Conservation (phyloP, 2,888 invertebrate genomes). For the Piscicola geometra region DNA sequence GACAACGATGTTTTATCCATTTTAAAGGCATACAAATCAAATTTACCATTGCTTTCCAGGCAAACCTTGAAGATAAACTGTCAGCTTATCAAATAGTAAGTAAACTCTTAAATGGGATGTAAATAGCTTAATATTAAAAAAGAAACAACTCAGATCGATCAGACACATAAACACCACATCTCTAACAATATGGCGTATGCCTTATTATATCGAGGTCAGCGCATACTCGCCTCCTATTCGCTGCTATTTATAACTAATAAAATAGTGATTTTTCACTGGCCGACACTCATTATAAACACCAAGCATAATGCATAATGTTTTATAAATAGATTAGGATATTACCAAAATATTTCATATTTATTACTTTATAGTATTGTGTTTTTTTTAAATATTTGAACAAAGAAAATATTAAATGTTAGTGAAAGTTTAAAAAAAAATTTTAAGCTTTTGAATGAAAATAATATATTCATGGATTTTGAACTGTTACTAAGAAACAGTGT, state of each 20-base stretch:
- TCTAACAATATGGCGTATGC: conserved; percentile 14
- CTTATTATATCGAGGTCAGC: conserved; percentile 15
- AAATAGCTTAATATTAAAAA: background rate
- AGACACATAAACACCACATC: conserved; percentile 16
- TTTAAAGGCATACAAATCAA: conserved; percentile 6
- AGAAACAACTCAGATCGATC: conserved; percentile 5
- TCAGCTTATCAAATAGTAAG: background rate
- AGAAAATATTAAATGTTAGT: no score
- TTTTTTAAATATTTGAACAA: no score
- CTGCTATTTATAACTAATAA: background rate
- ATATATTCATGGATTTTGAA: no score
- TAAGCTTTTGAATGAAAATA: no score
- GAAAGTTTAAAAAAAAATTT: no score
- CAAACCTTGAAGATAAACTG: background rate
- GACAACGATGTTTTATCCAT: conserved; percentile 11
- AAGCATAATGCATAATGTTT: conserved; percentile 11
- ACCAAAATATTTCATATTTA: no score
- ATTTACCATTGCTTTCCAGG: background rate
- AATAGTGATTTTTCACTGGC: background rate
- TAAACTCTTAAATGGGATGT: background rate
- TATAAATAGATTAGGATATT: background rate
- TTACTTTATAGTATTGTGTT: no score
- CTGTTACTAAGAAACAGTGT: no score
- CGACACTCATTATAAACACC: conserved; percentile 10
- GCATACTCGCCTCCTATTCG: background rate